Base-by-base conservation (phyloP, 2,113 vertebrate species). In the Sylvilagus bachmani region DNA sequence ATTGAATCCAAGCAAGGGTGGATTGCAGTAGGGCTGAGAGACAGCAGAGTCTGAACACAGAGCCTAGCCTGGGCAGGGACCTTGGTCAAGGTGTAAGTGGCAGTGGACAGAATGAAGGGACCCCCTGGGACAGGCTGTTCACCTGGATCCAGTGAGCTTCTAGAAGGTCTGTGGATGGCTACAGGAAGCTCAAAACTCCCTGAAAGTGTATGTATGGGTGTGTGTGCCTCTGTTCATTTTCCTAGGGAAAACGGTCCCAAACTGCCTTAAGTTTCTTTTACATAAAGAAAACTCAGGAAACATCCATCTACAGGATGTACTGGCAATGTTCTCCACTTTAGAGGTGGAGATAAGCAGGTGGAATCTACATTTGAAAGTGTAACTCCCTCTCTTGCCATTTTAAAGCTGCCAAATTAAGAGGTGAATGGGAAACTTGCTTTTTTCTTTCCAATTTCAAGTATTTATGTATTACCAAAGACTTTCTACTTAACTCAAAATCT, bases 221-320 rank as follows among this genome's bases (percentile, higher is more conserved):
- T 83, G 64, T 64, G 29, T 61, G 21, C 19, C 6, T 95, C 81
- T 74, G 3, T 71, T 84, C 27, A 81, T 71, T 67, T 74, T 77
- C 21, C 62, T 77, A 29, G 51, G 21, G 4, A 80, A 69, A 53
- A 86, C 22, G 24, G 17, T 21, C 12, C 11, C 36, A 66, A 66
- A 77, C 25, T 79, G 33, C 38, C n/a, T 77, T 33, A 17, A 83
- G 25, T 89, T 84, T 84, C 36, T 91, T 61, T 1, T 38, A 49
- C 78, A 21, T 81, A 78, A 91, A 85, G 74, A 78, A 62, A 27
- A 94, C 6, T 19, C 61, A 66, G 49, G n/a, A 51, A 75, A 80
- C 71, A n/a, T 31, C 27, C 64, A 61, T 77, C n/a, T 79, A 33
- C 33, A 73, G 29, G 70, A 44, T 75, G 11, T 12, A 17, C 75